Evolutionary conservation across 2,113 vertebrate genomes (phyloP), one percentile per base, ranked within the genome.

Genomic region (Cyanoderma ruficeps): DNA sequence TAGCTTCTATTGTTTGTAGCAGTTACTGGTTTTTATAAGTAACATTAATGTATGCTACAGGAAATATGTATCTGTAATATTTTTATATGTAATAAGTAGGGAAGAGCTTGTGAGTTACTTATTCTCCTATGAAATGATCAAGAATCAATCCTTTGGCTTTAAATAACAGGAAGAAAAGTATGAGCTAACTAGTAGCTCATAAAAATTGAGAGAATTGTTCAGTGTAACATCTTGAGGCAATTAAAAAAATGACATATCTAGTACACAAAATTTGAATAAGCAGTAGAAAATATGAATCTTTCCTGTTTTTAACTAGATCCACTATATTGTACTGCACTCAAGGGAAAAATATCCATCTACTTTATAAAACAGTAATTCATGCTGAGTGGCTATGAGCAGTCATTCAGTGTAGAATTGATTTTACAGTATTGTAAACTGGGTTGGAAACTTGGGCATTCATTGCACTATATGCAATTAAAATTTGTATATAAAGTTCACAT

Each of bases 281-380:
- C 63, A 83, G 57, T 91, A 92, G 94, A 95, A 97, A 97, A 91
- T 96, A 89, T 53, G 75, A 93, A 60, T 95, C n/a, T 95, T 80
- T 92, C 89, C 59, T 90, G 84, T 92, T 94, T 96, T 87, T 93
- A 95, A 83, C 83, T 71, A 90, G 77, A 93, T 94, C 68, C 50
- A 57, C 30, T 97, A 65, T 90, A 97, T 83, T 96, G 52, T 71
- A 76, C 76, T 94, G 83, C 25, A 11, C 93, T 87, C 93, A 83
- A 94, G 87, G 93, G 90, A 89, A 83, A 97, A 96, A 98, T 97
- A 94, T 97, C 91, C 90, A 77, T 97, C 85, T 89, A 94, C 89
- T 97, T 98, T 98, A 98, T 98, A 98, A 98, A 96, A 95, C 96
- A 96, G 94, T 98, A 98, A 98, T 98, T 98, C 97, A 97, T 89